A percentile compares a stretch with the other conserved stretches of the same genome.
Evolutionary conservation across 2,797 vertebrate species (phyloP).

Genomic region (Peromyscus melanophrys): DNA sequence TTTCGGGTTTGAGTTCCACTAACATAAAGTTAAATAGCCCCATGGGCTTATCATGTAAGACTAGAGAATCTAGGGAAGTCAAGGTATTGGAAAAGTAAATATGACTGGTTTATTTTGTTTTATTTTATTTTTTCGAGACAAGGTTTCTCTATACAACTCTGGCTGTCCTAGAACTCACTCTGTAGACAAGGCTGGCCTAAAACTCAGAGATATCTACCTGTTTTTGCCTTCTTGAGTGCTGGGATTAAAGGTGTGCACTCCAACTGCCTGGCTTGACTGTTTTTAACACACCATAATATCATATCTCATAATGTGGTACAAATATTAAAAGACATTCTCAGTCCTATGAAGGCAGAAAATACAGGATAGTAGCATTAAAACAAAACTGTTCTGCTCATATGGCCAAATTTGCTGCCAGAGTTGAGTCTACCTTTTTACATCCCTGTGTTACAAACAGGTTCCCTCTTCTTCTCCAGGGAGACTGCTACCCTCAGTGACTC

Average conservation of each 20-base stretch:
- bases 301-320: background rate
- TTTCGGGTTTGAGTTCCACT: background rate
- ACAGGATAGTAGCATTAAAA: background rate
- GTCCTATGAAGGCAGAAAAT: background rate
- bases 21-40: background rate
- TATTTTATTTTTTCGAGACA: too few relatives aligned
- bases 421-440: background rate
- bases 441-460: slow-evolving; percentile 57
- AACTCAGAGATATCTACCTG: too few relatives aligned
- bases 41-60: background rate
- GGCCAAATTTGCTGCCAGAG: background rate
- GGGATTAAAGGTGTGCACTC: too few relatives aligned
- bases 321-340: background rate
- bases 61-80: background rate
- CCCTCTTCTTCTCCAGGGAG: background rate
- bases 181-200: too few relatives aligned
- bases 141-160: too few relatives aligned
- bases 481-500: slow-evolving; percentile 31
- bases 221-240: too few relatives aligned
- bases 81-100: slow-evolving; percentile 15
- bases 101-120: background rate
- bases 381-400: slow-evolving; percentile 1
- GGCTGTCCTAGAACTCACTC: too few relatives aligned
- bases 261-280: too few relatives aligned
- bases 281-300: background rate